Base-by-base conservation (phyloP, 1,140 invertebrate species). In the Mya arenaria region DNA sequence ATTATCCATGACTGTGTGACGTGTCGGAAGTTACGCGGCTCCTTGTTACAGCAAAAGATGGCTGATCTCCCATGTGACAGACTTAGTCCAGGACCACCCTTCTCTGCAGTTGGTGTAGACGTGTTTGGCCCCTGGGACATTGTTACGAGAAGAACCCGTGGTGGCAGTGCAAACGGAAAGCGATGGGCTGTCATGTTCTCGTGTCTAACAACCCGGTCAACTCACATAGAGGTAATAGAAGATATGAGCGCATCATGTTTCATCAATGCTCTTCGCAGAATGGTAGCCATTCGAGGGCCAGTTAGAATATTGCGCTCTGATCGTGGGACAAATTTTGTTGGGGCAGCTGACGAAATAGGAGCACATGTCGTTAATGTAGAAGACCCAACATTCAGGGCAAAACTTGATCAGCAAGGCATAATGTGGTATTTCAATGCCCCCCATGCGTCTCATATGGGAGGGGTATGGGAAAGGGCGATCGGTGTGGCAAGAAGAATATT, bases 401-500 rank as follows among this genome's bases (percentile, higher is more conserved):
- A 37, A 41, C 37, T 75, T 6, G 5, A 71, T 19, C 13, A 71
- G 6, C 25, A 15, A 25, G 25, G 25, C 19, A 23, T 34, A 28
- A 52, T 4, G 4, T 83, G 72, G 81, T 34, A n/a, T 2, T 83
- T 83, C 52, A 83, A 83, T 44, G 32, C 69, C 23, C 84, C 81
- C 13, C 41, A 84, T 63, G 25, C 71, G 1, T 69, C 79, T 10
- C 79, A 85, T 60, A 82, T 79, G 80, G 68, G 68, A n/a, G 79
- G 82, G 6, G 56, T 71, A 13, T 87, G 85, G 34, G 74, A 87
- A 36, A 44, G 86, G n/a, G 62, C 79, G 44, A 83, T 87, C 6
- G 68, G 80, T 15, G 69, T 80, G 2, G 60, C 72, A 1, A 37
- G 72, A 0, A 48, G 81, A 8, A 83, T 77, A 25, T 34, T 83